Base-by-base conservation (phyloP, 2,888 invertebrate genomes). In the Ecdyonurus torrentis region DNA sequence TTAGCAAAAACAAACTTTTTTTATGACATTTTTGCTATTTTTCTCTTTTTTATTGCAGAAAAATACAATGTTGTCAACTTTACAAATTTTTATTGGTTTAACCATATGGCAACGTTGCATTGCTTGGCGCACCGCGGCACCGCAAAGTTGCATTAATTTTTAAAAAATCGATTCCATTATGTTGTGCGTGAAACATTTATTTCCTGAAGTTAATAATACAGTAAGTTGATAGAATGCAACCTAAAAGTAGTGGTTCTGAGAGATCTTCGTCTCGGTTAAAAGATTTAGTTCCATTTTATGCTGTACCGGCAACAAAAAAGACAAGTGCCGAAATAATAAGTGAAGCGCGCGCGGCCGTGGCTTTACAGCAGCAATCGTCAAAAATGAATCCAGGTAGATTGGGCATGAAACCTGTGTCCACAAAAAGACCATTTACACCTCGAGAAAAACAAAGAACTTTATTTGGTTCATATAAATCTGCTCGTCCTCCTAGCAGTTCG, bases 401-500 rank as follows among this genome's bases (percentile, higher is more conserved):
- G 24, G 55, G 77, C 68, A 67, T 78, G 73, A 66, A 84, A 37
- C 81, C 86, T 58, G 78, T 92, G 65, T 84, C 85, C 70, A 91
- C 91, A 60, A 84, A 87, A 63, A 80, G 92, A n/a, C 91, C 91
- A 5, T 90, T 86, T 73, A 92, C 92, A 15, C 91, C 91, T 7
- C 80, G 87, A 53, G 90, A 90, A 66, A 84, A 87, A 53, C 85
- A 88, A 67, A 79, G 91, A 37, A 83, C 86, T 19, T 78, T 91
- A 7, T 91, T 89, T 75, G 86, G 87, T 24, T 78, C 79, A 67
- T 77, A 78, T 53, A 75, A 75, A 19, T 73, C 71, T 68, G 69
- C 77, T 61, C 75, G 89, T 61, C 89, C 89, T 18, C 86, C 89
- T 1, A 55, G 55, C n/a, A 89, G 88, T 72, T 82, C 87, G 20